Conservation (phyloP, 2,797 vertebrate species). For the Brachyrhaphis roseni region DNA sequence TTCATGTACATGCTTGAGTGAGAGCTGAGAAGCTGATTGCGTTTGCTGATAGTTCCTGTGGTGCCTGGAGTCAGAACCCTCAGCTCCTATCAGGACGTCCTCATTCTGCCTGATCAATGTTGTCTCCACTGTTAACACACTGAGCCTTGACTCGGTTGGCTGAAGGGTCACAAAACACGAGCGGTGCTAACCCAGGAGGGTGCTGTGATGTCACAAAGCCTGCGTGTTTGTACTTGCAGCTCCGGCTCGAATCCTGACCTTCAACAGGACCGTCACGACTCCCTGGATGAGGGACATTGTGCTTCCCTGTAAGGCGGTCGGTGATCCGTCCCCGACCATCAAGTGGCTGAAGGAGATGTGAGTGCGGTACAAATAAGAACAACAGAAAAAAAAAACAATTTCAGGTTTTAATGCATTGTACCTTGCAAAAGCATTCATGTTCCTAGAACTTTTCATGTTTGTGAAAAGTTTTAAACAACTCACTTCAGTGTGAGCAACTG, state of each 20-base stretch:
- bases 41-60: conserved; percentile 2
- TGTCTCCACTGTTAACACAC: conserved; percentile 13
- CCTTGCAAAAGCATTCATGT: not conserved
- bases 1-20: conserved; percentile 16
- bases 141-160: conserved; percentile 3
- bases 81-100: conserved; percentile 36
- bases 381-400: not conserved
- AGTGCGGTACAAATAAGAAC: conserved; percentile 44
- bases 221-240: conserved; percentile 72
- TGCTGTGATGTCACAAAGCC: not conserved
- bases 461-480: not conserved
- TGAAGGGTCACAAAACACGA: not conserved
- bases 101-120: conserved; percentile 45
- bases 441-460: not conserved
- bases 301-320: conserved; percentile 94
- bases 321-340: conserved; percentile 93
- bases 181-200: not conserved
- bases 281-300: conserved; percentile 98
- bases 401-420: not conserved
- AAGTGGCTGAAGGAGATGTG: conserved; percentile 99
- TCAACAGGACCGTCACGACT: conserved; percentile 94
- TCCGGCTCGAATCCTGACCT: conserved; percentile 93
- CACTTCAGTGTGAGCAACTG: not conserved
- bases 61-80: conserved; percentile 36
- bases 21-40: conserved; percentile 61